A percentile compares a stretch with the other conserved stretches of the same genome.
Conservation (phyloP, 2,797 vertebrate species). For the Betta splendens region DNA sequence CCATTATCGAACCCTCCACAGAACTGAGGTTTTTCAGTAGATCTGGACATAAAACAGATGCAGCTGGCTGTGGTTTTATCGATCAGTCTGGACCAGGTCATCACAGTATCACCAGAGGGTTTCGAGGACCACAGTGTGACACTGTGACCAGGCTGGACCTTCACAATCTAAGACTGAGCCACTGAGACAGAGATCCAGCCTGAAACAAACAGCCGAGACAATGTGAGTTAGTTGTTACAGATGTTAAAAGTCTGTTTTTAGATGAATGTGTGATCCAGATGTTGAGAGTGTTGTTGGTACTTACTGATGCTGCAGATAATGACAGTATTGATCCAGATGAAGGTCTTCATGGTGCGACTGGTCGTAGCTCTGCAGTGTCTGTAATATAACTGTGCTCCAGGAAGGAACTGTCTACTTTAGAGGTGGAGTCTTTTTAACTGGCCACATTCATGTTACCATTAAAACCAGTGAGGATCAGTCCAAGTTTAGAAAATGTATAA, state of each 20-base stretch:
- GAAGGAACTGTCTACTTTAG: too few relatives aligned
- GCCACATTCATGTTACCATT: too few relatives aligned
- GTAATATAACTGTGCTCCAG: too few relatives aligned
- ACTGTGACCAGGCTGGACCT: conserved; percentile 8
- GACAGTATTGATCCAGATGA: background rate
- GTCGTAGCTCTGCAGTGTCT: too few relatives aligned
- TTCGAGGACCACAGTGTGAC: conserved; percentile 28
- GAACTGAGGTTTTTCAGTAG: fast-evolving
- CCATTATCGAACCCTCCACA: background rate
- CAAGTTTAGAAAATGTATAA: too few relatives aligned
- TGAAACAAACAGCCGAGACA: too few relatives aligned
- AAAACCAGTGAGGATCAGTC: too few relatives aligned
- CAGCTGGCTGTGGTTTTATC: conserved; percentile 4
- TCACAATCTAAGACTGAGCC: background rate
- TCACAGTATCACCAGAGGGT: background rate
- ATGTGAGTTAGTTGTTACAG: too few relatives aligned
- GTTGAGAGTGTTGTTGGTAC: conserved; percentile 15
- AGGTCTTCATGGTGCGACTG: background rate
- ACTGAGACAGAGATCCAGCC: fast-evolving
- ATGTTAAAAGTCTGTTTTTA: too few relatives aligned
- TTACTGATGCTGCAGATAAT: conserved; percentile 5
- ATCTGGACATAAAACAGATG: background rate
- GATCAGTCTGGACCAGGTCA: conserved; percentile 34
- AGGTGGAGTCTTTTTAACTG: too few relatives aligned
- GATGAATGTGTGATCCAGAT: too few relatives aligned